Base-by-base conservation (phyloP, 2,797 vertebrate species). In the Ammospiza maritima region DNA sequence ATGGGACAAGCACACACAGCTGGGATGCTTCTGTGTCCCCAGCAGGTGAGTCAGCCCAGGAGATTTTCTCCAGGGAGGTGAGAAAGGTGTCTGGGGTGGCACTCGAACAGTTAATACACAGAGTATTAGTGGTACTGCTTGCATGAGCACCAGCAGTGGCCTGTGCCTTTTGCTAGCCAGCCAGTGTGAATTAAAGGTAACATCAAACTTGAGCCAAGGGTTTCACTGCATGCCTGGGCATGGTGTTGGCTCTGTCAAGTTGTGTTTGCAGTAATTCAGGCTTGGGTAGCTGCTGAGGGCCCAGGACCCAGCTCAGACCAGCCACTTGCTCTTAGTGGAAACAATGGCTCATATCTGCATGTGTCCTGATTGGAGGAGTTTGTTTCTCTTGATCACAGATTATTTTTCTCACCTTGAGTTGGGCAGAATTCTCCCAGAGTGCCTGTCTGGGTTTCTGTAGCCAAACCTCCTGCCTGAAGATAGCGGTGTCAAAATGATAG, bases 291-390 rank as follows among this genome's bases (percentile, higher is more conserved):
- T 76, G 32, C 81, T 61, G 29, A 50, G 64, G 21, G 29, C 54
- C 26, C 45, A 54, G 10, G 27, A 7, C 11, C 21, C 21, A 47
- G 70, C 58, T 78, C 58, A 45, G 32, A 44, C 38, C 57, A 71
- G 61, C 36, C 3, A 38, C 66, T 74, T 5, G 6, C 38, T 71
- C 48, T 29, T 82, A 27, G 22, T 32, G 12, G 32, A 71, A 89
- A 27, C 0, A 0, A 13, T 62, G 38, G 30, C 45, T 77, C 3
- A 2, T 74, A 78, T 61, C 20, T 61, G 7, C n/a, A 6, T 13
- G 11, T 70, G 2, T 62, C 53, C 58, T 77, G 12, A 4, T 61
- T 85, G 29, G 36, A 73, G 30, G 53, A 77, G 38, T 71, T 83
- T 89, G 13, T 40, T 81, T 78, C 29, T 71, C 23, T 69, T 75